Conservation (phyloP, 2,888 invertebrate species). For the Bimastos eiseni region DNA sequence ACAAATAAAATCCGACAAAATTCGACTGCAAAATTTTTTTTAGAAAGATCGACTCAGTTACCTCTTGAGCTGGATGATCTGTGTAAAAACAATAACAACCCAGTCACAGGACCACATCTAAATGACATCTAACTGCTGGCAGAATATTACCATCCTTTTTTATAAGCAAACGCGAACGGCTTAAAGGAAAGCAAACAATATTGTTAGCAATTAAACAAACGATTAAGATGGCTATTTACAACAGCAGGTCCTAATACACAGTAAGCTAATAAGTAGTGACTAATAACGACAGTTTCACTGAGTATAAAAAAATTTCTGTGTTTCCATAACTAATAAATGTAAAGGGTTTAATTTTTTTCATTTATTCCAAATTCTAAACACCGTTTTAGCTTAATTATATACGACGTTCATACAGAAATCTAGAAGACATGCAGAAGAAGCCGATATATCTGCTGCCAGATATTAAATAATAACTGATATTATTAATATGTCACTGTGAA, state of each 20-base stretch:
- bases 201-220: background rate
- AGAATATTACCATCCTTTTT: background rate
- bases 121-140: background rate
- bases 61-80: conserved; percentile 23
- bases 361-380: too few relatives aligned
- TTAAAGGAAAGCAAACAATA: background rate
- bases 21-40: background rate
- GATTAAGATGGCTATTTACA: too few relatives aligned
- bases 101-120: background rate
- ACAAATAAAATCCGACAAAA: too few relatives aligned
- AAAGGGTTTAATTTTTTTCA: too few relatives aligned
- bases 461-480: too few relatives aligned
- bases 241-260: too few relatives aligned
- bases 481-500: too few relatives aligned
- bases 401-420: too few relatives aligned
- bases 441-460: too few relatives aligned
- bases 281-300: background rate
- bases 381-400: background rate
- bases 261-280: background rate
- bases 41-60: background rate
- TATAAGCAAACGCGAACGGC: background rate
- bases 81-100: background rate
- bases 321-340: too few relatives aligned
- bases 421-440: too few relatives aligned
- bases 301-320: background rate